Conservation (phyloP, 2,797 vertebrate species). For the Scomberomorus guttatus region DNA sequence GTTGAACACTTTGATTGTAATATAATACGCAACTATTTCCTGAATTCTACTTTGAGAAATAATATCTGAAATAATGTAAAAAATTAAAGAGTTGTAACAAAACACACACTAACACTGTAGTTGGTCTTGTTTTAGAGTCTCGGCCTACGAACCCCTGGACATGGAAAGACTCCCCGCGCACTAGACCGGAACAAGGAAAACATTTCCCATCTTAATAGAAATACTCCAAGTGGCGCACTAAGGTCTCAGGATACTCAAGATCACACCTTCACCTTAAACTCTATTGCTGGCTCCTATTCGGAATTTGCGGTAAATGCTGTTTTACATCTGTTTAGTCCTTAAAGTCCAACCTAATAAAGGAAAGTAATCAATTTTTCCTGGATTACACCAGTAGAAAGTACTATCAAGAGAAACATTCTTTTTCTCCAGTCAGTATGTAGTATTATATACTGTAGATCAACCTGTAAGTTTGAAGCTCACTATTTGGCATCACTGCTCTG, state of each 20-base stretch:
- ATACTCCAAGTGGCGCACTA: constrained; percentile 87
- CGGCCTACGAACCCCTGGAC: constrained; percentile 77
- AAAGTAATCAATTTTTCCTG: background rate
- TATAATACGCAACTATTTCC: no score
- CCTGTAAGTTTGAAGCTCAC: background rate
- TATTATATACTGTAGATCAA: background rate
- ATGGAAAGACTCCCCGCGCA: constrained; percentile 78
- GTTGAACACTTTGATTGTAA: no score
- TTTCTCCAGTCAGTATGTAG: background rate
- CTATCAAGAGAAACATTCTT: background rate
- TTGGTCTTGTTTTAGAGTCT: constrained; percentile 70
- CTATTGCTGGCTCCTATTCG: constrained; percentile 94
- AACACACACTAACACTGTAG: constrained; percentile 14
- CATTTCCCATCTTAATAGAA: constrained; percentile 84
- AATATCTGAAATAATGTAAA: background rate
- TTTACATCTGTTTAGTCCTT: constrained; percentile 40
- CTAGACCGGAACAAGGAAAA: constrained; percentile 94
- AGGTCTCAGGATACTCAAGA: constrained; percentile 86
- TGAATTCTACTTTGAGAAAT: no score
- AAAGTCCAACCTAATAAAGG: background rate
- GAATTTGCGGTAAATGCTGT: constrained; percentile 94
- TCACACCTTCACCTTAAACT: constrained; percentile 90
- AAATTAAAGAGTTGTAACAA: background rate
- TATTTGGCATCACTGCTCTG: background rate
- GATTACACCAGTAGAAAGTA: background rate